Conservation (phyloP, 1,140 invertebrate species). For the Thalassaphorura encarpata region DNA sequence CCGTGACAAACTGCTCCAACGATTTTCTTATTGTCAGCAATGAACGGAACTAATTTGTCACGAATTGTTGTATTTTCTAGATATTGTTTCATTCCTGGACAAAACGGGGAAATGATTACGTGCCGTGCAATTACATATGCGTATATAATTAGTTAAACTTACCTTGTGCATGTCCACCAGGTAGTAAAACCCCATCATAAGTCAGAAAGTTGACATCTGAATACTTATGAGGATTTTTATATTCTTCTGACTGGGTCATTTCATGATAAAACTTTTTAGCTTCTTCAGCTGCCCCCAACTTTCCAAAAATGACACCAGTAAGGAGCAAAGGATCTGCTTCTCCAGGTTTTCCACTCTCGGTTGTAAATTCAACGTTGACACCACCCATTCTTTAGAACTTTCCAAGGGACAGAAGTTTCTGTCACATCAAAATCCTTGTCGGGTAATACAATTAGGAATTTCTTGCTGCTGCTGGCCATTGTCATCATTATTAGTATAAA, state of each 20-base stretch:
- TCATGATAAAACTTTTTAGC: constrained; percentile 18
- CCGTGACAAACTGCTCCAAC: constrained; percentile 28
- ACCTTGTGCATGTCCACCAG: constrained; percentile 31
- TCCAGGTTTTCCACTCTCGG: constrained; percentile 17
- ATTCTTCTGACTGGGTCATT: constrained; percentile 17
- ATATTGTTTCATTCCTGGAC: constrained; percentile 27
- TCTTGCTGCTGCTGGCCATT: no score
- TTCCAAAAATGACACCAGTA: constrained; percentile 25
- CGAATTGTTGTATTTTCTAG: constrained; percentile 17
- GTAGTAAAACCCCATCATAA: constrained; percentile 24
- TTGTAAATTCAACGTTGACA: constrained; percentile 17
- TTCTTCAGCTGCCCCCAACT: constrained; percentile 23
- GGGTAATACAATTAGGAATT: constrained; percentile 20
- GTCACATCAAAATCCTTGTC: constrained; percentile 26
- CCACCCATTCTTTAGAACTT: constrained; percentile 15
- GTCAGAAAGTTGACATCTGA: constrained; percentile 14
- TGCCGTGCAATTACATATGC: neutral
- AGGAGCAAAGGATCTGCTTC: constrained; percentile 24
- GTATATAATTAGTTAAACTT: neutral
- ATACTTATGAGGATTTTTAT: constrained; percentile 20
- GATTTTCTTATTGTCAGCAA: constrained; percentile 21
- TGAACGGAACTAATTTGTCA: constrained; percentile 21
- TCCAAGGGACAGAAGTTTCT: constrained; percentile 24
- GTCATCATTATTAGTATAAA: no score
- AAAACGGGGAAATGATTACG: neutral